phyloP scores from a whole-genome alignment of 1,140 invertebrate species.

The Pogonus chalceus region DNA sequence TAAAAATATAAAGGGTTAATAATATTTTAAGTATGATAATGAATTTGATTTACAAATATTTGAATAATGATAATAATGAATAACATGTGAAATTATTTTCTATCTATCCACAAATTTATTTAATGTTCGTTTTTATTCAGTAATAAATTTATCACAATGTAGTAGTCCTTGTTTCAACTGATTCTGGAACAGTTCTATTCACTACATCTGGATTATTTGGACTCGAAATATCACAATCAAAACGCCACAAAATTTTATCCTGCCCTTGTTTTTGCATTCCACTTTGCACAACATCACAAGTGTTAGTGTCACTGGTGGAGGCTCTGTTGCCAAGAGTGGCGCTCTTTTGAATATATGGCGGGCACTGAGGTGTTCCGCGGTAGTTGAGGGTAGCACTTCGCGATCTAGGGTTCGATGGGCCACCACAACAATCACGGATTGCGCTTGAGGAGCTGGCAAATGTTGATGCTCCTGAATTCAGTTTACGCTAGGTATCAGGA shows the following conservation, averaged over 20 bases:
- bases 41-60: neutral
- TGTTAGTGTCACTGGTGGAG: slow-evolving; percentile 4
- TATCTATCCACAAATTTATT: neutral
- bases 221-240: slow-evolving; percentile 32
- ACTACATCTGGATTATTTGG: slow-evolving; percentile 32
- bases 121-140: neutral
- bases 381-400: slow-evolving; percentile 28
- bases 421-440: slow-evolving; percentile 32
- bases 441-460: slow-evolving; percentile 28
- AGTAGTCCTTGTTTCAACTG: slow-evolving; percentile 30
- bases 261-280: slow-evolving; percentile 15
- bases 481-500: slow-evolving; percentile 37
- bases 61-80: neutral
- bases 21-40: neutral
- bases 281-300: slow-evolving; percentile 24
- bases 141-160: slow-evolving; percentile 29
- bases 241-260: slow-evolving; percentile 33
- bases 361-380: slow-evolving; percentile 24
- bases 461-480: slow-evolving; percentile 23
- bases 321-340: slow-evolving; percentile 22
- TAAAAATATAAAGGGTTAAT: neutral
- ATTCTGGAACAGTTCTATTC: slow-evolving; percentile 27
- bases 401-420: slow-evolving; percentile 27
- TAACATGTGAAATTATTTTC: neutral
- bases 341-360: slow-evolving; percentile 21